Conservation (phyloP, 2,797 vertebrate species). For the Fistularia commersonii region DNA sequence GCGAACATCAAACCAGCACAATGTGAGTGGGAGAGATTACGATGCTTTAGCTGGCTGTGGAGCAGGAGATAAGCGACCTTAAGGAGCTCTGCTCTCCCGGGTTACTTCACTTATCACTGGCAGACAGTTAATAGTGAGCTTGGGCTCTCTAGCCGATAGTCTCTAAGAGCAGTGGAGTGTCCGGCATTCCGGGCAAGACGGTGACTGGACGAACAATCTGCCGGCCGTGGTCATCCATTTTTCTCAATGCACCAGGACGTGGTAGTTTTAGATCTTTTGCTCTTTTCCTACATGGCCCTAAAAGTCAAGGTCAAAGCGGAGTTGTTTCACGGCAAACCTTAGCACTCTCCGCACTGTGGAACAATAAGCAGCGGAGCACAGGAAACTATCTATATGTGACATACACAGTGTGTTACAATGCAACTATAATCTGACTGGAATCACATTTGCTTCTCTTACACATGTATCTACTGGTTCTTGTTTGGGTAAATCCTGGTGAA, state of each 20-base stretch:
- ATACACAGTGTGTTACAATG: no score
- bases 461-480: slow-evolving; percentile 77
- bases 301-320: slow-evolving; percentile 27
- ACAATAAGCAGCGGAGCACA: background rate
- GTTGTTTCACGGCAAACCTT: slow-evolving; percentile 15
- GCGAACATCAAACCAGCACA: slow-evolving; percentile 34
- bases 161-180: slow-evolving; percentile 17
- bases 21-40: slow-evolving; percentile 57
- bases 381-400: no score
- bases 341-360: background rate
- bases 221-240: slow-evolving; percentile 10
- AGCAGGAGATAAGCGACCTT: slow-evolving; percentile 66
- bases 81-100: slow-evolving; percentile 59
- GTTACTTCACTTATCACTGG: slow-evolving; percentile 65
- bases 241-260: slow-evolving; percentile 26
- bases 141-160: slow-evolving; percentile 47
- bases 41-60: slow-evolving; percentile 44
- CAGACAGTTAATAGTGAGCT: slow-evolving; percentile 45
- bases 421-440: no score
- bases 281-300: slow-evolving; percentile 12
- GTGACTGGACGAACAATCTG: no score
- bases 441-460: slow-evolving; percentile 30
- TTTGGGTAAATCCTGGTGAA: slow-evolving; percentile 33
- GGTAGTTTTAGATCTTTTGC: background rate
- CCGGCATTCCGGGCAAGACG: slow-evolving; percentile 13